These are phyloP conservation scores for Sarcophaga caerulescens DNA, from an alignment of 2,888 invertebrate genomes.

Conservation along the genomic window DNA sequence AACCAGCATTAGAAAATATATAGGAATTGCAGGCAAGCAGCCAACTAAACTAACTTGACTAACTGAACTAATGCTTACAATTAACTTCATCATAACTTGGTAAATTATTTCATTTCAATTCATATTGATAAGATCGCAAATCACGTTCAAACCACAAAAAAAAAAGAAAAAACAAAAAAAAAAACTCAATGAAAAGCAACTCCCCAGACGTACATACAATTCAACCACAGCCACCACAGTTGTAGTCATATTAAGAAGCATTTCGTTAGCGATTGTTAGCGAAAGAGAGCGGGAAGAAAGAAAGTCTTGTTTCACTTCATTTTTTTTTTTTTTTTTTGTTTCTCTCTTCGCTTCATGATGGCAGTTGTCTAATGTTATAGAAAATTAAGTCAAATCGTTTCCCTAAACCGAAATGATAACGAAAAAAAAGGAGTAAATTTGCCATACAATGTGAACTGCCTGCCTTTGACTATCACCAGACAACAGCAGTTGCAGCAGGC, in stretches of 20 bases:
- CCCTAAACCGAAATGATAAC: conserved; percentile 69
- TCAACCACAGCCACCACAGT: conserved; percentile 19
- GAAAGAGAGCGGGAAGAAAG: conserved; percentile 17
- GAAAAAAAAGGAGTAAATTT: conserved; percentile 52
- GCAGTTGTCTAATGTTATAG: conserved; percentile 64
- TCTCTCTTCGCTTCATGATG: no score
- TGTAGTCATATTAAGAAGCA: neutral
- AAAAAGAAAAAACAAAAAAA: neutral
- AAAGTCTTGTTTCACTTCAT: conserved; percentile 46
- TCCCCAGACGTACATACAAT: conserved; percentile 41
- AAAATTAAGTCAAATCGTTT: conserved; percentile 79
- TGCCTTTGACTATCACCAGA: neutral
- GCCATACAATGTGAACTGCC: conserved; percentile 4
- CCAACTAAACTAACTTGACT: conserved; percentile 42
- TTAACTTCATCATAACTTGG: conserved; percentile 77
- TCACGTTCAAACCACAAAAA: conserved; percentile 71
- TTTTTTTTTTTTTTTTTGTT: no score
- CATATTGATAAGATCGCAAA: conserved; percentile 79
- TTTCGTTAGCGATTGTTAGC: no score
- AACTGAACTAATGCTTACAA: conserved; percentile 70
- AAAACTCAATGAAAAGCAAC: conserved; percentile 10
- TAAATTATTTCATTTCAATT: conserved; percentile 79
- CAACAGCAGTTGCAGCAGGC: neutral
- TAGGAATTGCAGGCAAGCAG: neutral
- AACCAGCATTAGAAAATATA: neutral